Evolutionary conservation across 2,797 vertebrate genomes (phyloP), one percentile per base, ranked within the genome.

Genomic region (Spea hammondii): DNA sequence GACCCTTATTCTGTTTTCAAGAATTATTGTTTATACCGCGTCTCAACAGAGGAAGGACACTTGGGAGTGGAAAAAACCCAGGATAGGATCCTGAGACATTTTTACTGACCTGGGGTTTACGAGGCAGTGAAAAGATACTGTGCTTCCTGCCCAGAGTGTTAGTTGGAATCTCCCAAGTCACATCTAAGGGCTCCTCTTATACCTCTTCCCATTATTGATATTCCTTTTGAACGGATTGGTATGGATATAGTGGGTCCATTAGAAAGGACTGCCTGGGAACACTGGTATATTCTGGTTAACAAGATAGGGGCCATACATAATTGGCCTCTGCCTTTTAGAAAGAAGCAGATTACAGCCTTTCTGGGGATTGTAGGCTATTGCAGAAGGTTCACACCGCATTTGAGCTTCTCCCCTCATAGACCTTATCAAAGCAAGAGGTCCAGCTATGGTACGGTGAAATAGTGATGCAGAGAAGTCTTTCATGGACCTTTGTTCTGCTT

Each of bases 361-460:
- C 65, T 66, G 11, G 14, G 65, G 46, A 48, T 66, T 66, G 65
- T 66, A 5, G 46, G 45, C n/a, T 65, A 65, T 65, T 65, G 44
- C 55, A 57, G 55, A 57, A 5, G 9, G 12, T 62, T 62, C 32
- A 32, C 32, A 62, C 13, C 59, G n/a, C 59, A 32, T 62, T 62
- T 5, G 59, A 62, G n/a, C 5, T 62, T 14, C n/a, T 62, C 59
- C 59, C 59, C 13, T 62, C 59, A 62, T 14, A 14, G 2, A 62
- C 59, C 59, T 62, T 6, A 57, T 10, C 13, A 57, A 57, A 57
- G 55, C 55, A 57, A 57, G 55, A 57, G 5, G 55, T 57, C 55
- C n/a, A 62, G 59, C 11, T 13, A 57, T 57, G 4, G 55, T 10
- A 13, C 55, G 8, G 55, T 62, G 59, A 7, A 14, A 32, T 12